A percentile compares a stretch with the other conserved stretches of the same genome.
phyloP scores from a whole-genome alignment of 2,888 invertebrate genomes.

The Oscheius sp. region DNA sequence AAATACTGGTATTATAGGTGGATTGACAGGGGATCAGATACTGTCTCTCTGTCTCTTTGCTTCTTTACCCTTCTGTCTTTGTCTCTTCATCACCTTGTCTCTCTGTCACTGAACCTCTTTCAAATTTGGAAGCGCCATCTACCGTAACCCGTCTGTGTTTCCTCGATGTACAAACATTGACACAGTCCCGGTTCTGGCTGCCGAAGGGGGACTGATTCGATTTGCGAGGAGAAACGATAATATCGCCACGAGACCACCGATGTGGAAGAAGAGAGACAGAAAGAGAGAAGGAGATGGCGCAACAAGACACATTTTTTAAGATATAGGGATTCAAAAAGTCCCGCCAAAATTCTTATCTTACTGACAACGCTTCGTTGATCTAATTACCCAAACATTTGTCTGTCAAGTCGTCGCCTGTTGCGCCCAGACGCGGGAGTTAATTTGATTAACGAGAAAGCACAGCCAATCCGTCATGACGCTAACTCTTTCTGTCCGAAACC shows the following conservation, averaged over 20 bases:
- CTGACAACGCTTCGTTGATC: background rate
- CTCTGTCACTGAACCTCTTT: slow-evolving; percentile 18
- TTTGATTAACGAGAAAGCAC: background rate
- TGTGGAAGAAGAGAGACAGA: slow-evolving; percentile 8
- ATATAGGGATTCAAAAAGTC: background rate
- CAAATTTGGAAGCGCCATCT: background rate
- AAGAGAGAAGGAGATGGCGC: background rate
- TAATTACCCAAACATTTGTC: slow-evolving; percentile 28
- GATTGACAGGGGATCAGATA: too few species aligned
- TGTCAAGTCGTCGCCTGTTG: background rate
- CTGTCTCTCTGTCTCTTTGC: slow-evolving; percentile 22
- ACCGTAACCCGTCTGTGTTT: background rate
- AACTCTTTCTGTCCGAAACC: slow-evolving; percentile 5
- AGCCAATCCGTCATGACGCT: background rate
- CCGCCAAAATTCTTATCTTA: background rate
- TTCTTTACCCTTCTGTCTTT: slow-evolving; percentile 19
- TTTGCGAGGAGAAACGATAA: slow-evolving; percentile 39
- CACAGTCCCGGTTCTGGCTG: slow-evolving; percentile 32
- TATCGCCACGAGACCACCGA: slow-evolving; percentile 37
- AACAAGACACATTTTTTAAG: background rate
- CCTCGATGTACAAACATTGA: slow-evolving; percentile 25
- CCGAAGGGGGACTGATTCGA: slow-evolving; percentile 23
- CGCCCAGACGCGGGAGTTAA: background rate
- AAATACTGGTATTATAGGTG: too few species aligned
- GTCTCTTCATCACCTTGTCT: slow-evolving; percentile 27